Conservation (phyloP, 2,888 invertebrate species). For the Julus scanicus region DNA sequence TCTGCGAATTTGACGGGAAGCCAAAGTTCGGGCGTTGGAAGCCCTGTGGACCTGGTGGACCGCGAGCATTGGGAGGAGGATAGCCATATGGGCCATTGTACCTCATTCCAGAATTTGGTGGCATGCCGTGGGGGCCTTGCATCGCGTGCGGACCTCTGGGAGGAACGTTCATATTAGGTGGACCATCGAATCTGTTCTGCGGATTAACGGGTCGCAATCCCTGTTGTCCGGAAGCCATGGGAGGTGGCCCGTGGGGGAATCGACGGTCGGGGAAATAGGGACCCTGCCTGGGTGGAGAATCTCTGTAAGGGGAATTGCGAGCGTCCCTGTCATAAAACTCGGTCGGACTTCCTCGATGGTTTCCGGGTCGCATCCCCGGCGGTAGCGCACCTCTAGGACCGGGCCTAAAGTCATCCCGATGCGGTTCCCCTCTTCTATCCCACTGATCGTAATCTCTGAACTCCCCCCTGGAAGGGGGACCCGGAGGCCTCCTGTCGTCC, state of each 20-base stretch:
- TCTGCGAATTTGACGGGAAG: not conserved
- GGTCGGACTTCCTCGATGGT: not conserved
- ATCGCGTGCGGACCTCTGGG: not conserved
- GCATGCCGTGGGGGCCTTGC: not conserved
- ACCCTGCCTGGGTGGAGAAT: not conserved
- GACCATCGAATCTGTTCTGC: not conserved
- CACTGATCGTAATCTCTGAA: conserved; percentile 18
- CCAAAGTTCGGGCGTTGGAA: not conserved
- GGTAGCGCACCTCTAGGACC: not conserved
- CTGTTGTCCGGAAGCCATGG: not conserved
- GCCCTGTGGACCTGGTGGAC: too few relatives aligned
- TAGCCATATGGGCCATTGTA: conserved; percentile 34
- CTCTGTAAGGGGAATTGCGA: conserved; percentile 43
- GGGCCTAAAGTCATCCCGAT: conserved; percentile 19
- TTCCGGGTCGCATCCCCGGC: not conserved
- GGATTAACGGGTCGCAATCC: not conserved
- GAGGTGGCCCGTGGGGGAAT: not conserved
- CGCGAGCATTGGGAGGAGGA: not conserved
- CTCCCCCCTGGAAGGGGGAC: not conserved
- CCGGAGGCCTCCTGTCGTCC: conserved; percentile 5
- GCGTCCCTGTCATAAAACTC: conserved; percentile 21
- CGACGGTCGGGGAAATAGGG: not conserved
- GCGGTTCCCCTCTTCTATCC: not conserved
- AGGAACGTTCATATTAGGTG: not conserved
- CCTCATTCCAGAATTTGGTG: not conserved